Percentiles rank a stretch among this genome's conserved stretches.
These are phyloP conservation scores for Apomyelois bistriatella DNA, from an alignment of 2,888 invertebrate genomes.

Conservation along the genomic window DNA sequence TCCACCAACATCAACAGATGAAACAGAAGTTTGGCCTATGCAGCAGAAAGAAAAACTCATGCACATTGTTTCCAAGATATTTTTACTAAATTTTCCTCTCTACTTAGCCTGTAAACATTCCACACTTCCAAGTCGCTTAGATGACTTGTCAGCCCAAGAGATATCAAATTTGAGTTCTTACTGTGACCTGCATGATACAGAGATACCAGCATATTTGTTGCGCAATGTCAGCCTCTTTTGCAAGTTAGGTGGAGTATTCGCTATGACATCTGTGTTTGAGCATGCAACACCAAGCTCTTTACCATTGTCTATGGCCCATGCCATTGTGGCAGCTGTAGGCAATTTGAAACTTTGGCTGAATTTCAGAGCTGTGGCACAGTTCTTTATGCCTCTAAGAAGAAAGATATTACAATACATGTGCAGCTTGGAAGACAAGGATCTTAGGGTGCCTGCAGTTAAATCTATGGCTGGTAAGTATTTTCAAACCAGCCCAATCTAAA, in stretches of 20 bases:
- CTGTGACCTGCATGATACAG: slow-evolving; percentile 96
- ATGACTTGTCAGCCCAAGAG: slow-evolving; percentile 92
- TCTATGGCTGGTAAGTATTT: slow-evolving; percentile 90
- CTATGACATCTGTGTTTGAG: slow-evolving; percentile 93
- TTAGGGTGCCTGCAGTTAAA: slow-evolving; percentile 92
- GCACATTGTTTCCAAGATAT: slow-evolving; percentile 91
- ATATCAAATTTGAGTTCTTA: slow-evolving; percentile 88
- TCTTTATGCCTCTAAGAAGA: slow-evolving; percentile 92
- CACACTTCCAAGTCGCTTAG: slow-evolving; percentile 85
- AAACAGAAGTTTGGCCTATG: slow-evolving; percentile 83
- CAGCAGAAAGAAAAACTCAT: slow-evolving; percentile 94
- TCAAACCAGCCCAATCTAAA: neutral
- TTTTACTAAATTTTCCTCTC: slow-evolving; percentile 93
- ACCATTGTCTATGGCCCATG: slow-evolving; percentile 93
- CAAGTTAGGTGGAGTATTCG: slow-evolving; percentile 92
- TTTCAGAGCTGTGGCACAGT: slow-evolving; percentile 92
- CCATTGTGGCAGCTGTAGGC: slow-evolving; percentile 94
- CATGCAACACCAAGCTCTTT: slow-evolving; percentile 85
- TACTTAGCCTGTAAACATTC: slow-evolving; percentile 93
- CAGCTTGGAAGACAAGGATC: slow-evolving; percentile 93
- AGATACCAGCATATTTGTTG: slow-evolving; percentile 93
- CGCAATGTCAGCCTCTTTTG: slow-evolving; percentile 97
- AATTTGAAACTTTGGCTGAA: slow-evolving; percentile 97
- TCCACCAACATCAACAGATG: slow-evolving; percentile 42
- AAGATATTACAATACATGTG: slow-evolving; percentile 96